Conservation (phyloP, 2,888 invertebrate genomes). For the Polydrusus tereticollis region DNA sequence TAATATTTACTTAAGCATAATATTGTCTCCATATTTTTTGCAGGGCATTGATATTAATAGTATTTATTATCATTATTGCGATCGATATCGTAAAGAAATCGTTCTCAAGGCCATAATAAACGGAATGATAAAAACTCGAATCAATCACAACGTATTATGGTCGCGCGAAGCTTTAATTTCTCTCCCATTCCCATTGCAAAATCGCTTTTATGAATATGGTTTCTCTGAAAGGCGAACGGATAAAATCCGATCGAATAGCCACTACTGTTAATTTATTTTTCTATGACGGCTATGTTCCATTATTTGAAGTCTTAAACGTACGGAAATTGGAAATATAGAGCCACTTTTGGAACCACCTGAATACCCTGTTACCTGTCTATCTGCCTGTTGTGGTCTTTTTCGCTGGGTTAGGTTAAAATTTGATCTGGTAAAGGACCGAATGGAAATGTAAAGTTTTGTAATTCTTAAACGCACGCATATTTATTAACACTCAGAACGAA, state of each 20-base stretch:
- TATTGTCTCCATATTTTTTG: too few relatives aligned
- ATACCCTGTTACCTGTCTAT: too few relatives aligned
- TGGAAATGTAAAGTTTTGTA: too few relatives aligned
- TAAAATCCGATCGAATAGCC: conserved; percentile 50
- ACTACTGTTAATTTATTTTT: conserved; percentile 19
- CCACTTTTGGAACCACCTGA: too few relatives aligned
- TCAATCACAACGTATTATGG: conserved; percentile 26
- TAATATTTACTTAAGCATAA: too few relatives aligned
- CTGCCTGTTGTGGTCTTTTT: too few relatives aligned
- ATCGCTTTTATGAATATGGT: conserved; percentile 53
- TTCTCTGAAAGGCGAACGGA: conserved; percentile 50
- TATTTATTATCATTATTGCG: not conserved
- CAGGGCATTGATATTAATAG: not conserved
- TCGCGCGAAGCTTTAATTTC: conserved; percentile 22
- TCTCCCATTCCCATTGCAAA: conserved; percentile 29
- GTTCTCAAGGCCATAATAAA: conserved; percentile 23
- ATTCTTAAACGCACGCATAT: conserved; percentile 3
- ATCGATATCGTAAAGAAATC: conserved; percentile 7
- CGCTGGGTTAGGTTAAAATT: too few relatives aligned
- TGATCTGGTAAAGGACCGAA: too few relatives aligned
- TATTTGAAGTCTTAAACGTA: not conserved
- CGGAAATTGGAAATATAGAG: not conserved
- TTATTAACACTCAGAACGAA: not conserved
- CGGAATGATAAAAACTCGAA: conserved; percentile 24
- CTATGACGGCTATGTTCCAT: conserved; percentile 4